phyloP scores from a whole-genome alignment of 2,113 vertebrate species.

The Oophaga pumilio region DNA sequence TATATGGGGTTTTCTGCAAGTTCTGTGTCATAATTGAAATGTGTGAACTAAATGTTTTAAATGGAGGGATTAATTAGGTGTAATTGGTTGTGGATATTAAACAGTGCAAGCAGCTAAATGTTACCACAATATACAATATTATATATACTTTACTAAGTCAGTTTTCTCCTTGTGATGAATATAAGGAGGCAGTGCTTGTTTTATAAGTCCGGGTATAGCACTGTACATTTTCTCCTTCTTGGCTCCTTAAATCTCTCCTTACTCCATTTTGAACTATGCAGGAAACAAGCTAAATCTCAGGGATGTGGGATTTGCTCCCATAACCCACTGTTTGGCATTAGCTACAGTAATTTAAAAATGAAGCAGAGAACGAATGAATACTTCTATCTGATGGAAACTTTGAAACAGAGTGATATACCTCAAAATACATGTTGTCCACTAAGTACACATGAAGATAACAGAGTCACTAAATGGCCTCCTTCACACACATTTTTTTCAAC shows the following conservation, averaged over 20 bases:
- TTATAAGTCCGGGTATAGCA: neutral
- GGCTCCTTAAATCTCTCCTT: neutral
- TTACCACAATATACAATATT: neutral
- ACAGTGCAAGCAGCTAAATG: neutral
- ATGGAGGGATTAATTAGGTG: neutral
- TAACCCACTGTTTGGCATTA: neutral
- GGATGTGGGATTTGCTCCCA: neutral
- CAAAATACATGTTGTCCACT: too few relatives aligned
- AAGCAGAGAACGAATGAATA: neutral
- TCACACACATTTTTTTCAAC: too few relatives aligned
- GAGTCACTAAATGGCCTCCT: too few relatives aligned
- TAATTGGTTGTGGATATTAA: neutral
- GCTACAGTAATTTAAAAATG: neutral
- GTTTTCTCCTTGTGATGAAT: neutral
- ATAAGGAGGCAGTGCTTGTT: neutral
- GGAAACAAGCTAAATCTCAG: slow-evolving; percentile 4
- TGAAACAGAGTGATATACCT: too few relatives aligned
- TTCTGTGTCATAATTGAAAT: neutral
- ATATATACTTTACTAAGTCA: neutral
- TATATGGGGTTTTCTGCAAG: neutral
- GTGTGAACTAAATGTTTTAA: neutral
- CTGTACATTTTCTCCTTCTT: neutral
- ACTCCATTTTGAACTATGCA: neutral
- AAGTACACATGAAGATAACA: too few relatives aligned
- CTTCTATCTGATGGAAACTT: neutral